A percentile compares a stretch with the other conserved stretches of the same genome.
Evolutionary conservation across 2,113 vertebrate genomes (phyloP).

Genomic region (Lepus timidus): DNA sequence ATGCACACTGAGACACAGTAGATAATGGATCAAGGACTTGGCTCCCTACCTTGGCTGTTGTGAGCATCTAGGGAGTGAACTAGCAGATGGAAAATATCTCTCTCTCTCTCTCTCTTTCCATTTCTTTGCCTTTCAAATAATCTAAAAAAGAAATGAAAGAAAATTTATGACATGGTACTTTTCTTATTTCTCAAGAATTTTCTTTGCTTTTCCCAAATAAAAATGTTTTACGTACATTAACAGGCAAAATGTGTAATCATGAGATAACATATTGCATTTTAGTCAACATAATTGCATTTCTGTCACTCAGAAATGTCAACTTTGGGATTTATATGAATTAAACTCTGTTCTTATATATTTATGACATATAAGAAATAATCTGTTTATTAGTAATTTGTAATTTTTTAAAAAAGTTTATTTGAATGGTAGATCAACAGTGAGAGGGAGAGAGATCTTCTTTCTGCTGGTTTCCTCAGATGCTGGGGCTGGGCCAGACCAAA

Average conservation of each 20-base stretch:
- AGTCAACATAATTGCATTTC: background rate
- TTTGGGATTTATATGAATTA: background rate
- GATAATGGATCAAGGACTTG: too few relatives aligned
- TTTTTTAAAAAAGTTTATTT: background rate
- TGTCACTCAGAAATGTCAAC: background rate
- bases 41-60: too few relatives aligned
- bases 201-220: constrained; percentile 7
- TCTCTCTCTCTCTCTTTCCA: too few relatives aligned
- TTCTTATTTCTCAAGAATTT: background rate
- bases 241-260: background rate
- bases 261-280: background rate
- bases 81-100: too few relatives aligned
- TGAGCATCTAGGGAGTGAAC: too few relatives aligned
- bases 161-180: background rate
- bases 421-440: too few relatives aligned
- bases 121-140: too few relatives aligned
- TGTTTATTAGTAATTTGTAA: background rate
- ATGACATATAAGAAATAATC: constrained; percentile 5
- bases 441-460: too few relatives aligned
- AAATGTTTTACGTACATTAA: background rate
- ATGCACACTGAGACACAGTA: too few relatives aligned
- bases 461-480: too few relatives aligned
- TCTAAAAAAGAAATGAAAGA: too few relatives aligned
- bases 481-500: too few relatives aligned
- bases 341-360: background rate